Conservation (phyloP, 53 echinoderm and acorn worm species). For the Stichopus horrens region DNA sequence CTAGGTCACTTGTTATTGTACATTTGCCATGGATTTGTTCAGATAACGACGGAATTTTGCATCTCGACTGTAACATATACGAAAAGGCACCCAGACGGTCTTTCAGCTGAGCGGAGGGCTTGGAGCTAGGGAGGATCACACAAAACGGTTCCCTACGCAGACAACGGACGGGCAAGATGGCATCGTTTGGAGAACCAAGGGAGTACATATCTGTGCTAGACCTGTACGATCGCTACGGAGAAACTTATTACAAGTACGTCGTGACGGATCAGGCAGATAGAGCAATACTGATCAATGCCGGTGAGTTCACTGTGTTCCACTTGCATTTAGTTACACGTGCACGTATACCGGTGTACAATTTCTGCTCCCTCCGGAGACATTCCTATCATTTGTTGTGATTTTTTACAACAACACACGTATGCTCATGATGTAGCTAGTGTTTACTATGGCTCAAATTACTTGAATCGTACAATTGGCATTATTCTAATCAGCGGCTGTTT, state of each 20-base stretch:
- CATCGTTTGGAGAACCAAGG: slow-evolving; percentile 7
- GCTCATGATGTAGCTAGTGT: no score
- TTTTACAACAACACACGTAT: no score
- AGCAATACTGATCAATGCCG: slow-evolving; percentile 32
- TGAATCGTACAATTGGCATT: no score
- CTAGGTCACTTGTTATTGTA: neutral
- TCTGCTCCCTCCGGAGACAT: no score
- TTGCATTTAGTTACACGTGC: no score
- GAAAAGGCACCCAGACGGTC: neutral
- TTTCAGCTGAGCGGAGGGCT: neutral
- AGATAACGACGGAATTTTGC: neutral
- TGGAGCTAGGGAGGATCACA: no score
- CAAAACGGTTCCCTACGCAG: no score
- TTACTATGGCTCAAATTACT: no score
- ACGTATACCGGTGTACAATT: no score
- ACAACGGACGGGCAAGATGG: neutral
- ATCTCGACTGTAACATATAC: neutral
- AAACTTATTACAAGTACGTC: neutral
- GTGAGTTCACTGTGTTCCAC: neutral
- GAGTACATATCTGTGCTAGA: slow-evolving; percentile 6
- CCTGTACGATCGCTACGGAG: slow-evolving; percentile 14
- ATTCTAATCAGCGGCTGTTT: no score
- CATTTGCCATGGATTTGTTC: neutral
- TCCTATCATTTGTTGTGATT: no score
- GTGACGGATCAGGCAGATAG: slow-evolving; percentile 19